A percentile compares a stretch with the other conserved stretches of the same genome.
phyloP scores from a whole-genome alignment of 2,797 vertebrate genomes.

The Cryptoprocta ferox region DNA sequence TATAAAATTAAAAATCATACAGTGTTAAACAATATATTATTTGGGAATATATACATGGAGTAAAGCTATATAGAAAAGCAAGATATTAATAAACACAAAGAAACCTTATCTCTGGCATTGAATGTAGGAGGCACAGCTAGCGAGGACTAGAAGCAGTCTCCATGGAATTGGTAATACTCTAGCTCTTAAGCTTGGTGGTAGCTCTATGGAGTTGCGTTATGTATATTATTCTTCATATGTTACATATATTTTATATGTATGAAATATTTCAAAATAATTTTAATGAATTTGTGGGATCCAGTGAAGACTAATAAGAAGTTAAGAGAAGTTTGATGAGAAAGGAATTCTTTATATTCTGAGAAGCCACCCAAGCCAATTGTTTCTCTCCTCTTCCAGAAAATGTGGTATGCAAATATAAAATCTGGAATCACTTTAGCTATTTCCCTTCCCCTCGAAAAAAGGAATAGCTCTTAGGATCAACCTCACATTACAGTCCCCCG shows the following conservation, averaged over 20 bases:
- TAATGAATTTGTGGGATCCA: not conserved
- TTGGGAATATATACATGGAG: not conserved
- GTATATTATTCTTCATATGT: not conserved
- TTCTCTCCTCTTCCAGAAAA: not conserved
- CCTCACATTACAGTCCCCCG: not conserved
- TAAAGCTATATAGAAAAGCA: not conserved
- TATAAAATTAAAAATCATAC: not conserved
- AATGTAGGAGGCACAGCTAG: not conserved
- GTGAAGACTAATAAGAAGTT: not conserved
- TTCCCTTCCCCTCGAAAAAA: not conserved
- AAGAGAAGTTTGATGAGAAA: not conserved
- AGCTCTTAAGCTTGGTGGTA: not conserved
- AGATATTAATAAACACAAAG: not conserved
- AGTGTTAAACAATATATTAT: not conserved
- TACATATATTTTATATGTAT: not conserved
- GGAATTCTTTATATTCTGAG: not conserved
- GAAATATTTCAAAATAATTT: slow-evolving; percentile 6
- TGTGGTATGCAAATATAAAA: not conserved
- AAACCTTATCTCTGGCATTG: not conserved
- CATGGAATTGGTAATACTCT: not conserved
- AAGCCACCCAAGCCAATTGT: not conserved
- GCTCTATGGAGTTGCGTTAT: not conserved
- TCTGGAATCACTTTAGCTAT: not conserved
- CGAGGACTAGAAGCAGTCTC: not conserved
- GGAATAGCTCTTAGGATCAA: not conserved